Conservation (phyloP, 2,888 invertebrate species). For the Ptilodon capucinus region DNA sequence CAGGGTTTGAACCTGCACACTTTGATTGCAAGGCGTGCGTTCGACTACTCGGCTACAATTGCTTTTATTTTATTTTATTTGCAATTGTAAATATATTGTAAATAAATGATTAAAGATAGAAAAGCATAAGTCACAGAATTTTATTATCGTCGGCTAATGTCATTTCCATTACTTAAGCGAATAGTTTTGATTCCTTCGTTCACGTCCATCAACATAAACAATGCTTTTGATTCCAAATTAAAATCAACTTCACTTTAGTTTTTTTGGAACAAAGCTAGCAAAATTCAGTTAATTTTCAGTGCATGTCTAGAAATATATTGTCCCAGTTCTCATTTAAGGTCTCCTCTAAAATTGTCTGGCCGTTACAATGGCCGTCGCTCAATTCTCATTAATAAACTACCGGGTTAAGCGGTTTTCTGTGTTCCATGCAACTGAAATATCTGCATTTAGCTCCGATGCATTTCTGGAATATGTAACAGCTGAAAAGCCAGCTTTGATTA, state of each 20-base stretch:
- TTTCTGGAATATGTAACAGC: slow-evolving; percentile 35
- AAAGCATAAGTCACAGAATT: too few species aligned
- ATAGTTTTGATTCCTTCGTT: too few species aligned
- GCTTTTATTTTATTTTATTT: too few species aligned
- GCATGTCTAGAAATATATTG: slow-evolving; percentile 53
- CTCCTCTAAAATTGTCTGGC: slow-evolving; percentile 62
- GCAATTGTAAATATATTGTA: too few species aligned
- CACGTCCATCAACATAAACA: too few species aligned
- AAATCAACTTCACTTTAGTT: slow-evolving; percentile 20
- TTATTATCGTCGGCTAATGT: too few species aligned
- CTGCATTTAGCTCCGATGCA: slow-evolving; percentile 36
- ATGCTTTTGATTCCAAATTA: neutral
- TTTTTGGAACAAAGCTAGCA: slow-evolving; percentile 15
- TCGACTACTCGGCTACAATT: too few species aligned
- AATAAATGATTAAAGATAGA: too few species aligned
- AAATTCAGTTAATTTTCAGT: slow-evolving; percentile 17
- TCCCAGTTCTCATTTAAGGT: slow-evolving; percentile 67
- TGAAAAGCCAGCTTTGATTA: slow-evolving; percentile 34
- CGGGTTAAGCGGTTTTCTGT: slow-evolving; percentile 79
- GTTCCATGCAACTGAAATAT: slow-evolving; percentile 66
- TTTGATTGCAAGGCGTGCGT: too few species aligned
- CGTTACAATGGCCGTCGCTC: slow-evolving; percentile 72
- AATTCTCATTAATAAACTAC: slow-evolving; percentile 80
- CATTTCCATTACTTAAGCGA: too few species aligned
- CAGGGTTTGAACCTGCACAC: too few species aligned